phyloP scores from a whole-genome alignment of 1,140 invertebrate species.

The Dendrolimus kikuchii region DNA sequence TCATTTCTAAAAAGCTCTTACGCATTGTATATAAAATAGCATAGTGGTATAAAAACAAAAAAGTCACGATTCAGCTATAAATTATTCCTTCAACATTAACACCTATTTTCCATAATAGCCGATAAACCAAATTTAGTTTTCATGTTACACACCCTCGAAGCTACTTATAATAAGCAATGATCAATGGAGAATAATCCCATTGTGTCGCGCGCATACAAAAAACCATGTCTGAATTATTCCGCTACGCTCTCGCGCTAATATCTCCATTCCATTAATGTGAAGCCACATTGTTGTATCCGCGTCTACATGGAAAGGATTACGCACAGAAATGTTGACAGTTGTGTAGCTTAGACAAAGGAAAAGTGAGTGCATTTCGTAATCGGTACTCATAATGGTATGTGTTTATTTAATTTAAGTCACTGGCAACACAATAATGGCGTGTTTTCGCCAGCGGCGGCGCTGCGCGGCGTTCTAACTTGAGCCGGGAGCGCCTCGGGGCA shows the following conservation, averaged over 20 bases:
- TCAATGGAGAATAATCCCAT: conserved; percentile 71
- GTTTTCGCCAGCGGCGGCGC: conserved; percentile 47
- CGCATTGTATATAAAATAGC: background rate
- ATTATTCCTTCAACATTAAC: conserved; percentile 66
- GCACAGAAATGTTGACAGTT: conserved; percentile 59
- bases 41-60: conserved; percentile 27
- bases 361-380: conserved; percentile 39
- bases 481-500: conserved; percentile 62
- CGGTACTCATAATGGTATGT: conserved; percentile 53
- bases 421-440: conserved; percentile 60
- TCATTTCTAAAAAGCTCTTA: too few species aligned
- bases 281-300: conserved; percentile 37
- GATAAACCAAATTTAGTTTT: conserved; percentile 73
- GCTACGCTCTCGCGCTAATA: conserved; percentile 63
- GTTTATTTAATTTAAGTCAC: conserved; percentile 69
- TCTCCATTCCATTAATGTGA: conserved; percentile 62
- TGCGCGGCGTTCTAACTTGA: conserved; percentile 37
- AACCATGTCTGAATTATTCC: conserved; percentile 67
- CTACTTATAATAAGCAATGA: conserved; percentile 71
- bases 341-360: conserved; percentile 50
- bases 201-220: conserved; percentile 62
- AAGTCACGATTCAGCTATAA: conserved; percentile 65
- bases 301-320: conserved; percentile 54
- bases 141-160: conserved; percentile 66
- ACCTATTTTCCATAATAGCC: conserved; percentile 71